Evolutionary conservation across 2,797 vertebrate species (phyloP).

Genomic region (Staurois parvus): DNA sequence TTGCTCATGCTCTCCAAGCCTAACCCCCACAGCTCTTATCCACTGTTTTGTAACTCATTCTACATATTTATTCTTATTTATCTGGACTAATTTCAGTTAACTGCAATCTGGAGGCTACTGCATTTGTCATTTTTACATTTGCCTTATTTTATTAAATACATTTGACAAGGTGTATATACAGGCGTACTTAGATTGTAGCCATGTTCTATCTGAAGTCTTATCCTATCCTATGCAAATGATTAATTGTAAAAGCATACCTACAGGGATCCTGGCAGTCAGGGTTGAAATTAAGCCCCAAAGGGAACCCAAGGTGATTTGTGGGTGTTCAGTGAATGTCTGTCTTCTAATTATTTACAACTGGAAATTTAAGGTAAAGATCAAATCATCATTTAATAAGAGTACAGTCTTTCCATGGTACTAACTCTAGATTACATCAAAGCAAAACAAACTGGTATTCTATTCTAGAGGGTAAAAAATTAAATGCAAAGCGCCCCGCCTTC

Average conservation of each 20-base stretch:
- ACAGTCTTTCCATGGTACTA: neutral
- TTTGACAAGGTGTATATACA: neutral
- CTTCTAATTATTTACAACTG: neutral
- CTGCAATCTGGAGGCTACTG: no score
- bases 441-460: constrained; percentile 52
- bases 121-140: no score
- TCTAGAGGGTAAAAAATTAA: constrained; percentile 61
- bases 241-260: neutral
- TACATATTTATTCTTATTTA: no score
- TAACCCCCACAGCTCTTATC: no score
- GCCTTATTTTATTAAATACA: no score
- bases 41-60: no score
- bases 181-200: neutral
- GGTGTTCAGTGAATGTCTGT: neutral
- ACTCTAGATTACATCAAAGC: neutral
- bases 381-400: neutral
- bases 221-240: neutral
- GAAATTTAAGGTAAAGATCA: neutral
- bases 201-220: neutral
- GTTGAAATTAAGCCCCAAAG: neutral
- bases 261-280: no score
- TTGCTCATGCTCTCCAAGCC: no score
- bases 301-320: neutral
- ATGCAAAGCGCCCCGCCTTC: constrained; percentile 79
- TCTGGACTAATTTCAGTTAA: no score